These are phyloP conservation scores for Eciton burchellii DNA, from an alignment of 1,140 invertebrate genomes.

Conservation along the genomic window DNA sequence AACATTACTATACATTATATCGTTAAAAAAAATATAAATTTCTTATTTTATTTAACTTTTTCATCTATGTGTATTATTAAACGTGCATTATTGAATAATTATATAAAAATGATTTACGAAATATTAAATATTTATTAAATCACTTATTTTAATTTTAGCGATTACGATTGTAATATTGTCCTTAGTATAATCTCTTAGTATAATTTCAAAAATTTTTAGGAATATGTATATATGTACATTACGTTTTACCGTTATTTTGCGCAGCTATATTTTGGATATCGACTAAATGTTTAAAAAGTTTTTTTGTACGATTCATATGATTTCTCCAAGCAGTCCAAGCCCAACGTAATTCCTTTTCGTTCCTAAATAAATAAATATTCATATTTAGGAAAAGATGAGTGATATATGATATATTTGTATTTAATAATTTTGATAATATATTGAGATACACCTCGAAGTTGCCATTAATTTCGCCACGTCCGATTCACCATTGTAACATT, in stretches of 20 bases:
- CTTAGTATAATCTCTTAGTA: too few species aligned
- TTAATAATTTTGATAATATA: neutral
- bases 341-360: conserved; percentile 76
- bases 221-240: too few species aligned
- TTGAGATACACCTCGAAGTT: conserved; percentile 15
- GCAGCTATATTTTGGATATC: conserved; percentile 38
- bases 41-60: too few species aligned
- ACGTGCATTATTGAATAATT: too few species aligned
- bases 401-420: neutral
- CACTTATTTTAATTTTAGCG: too few species aligned
- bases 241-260: conserved; percentile 7
- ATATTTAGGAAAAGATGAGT: neutral
- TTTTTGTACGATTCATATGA: conserved; percentile 83
- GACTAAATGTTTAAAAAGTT: conserved; percentile 76
- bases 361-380: conserved; percentile 58
- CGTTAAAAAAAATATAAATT: too few species aligned
- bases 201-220: too few species aligned
- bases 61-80: too few species aligned
- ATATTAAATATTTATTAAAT: too few species aligned
- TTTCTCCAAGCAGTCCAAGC: conserved; percentile 82
- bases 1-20: too few species aligned
- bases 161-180: neutral
- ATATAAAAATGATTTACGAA: too few species aligned
- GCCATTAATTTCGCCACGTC: conserved; percentile 23
- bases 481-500: conserved; percentile 14